Percentiles rank a stretch among this genome's conserved stretches.
Evolutionary conservation across 2,113 vertebrate genomes (phyloP).

Genomic region (Thryonomys swinderianus): DNA sequence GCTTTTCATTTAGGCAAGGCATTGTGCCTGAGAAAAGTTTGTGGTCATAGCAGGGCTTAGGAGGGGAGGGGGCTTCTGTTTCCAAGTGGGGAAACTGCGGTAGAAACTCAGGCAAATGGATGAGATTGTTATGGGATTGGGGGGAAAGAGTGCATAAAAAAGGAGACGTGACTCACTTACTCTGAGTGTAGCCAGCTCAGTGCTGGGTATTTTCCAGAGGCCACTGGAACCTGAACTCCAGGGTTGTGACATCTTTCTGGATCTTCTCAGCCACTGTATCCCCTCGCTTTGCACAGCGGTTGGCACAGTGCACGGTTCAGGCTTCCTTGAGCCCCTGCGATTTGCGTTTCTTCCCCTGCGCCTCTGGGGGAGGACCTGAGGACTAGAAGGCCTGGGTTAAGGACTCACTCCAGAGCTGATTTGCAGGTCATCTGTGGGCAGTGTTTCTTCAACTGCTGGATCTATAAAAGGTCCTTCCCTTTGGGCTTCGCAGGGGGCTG

Average conservation of each 20-base stretch:
- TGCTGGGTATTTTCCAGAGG: neutral
- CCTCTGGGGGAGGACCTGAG: rapidly evolving
- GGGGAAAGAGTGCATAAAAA: neutral
- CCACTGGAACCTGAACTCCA: neutral
- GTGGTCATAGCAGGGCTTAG: neutral
- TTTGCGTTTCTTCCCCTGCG: rapidly evolving
- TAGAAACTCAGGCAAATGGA: neutral
- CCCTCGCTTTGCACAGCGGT: neutral
- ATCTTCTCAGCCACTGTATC: rapidly evolving
- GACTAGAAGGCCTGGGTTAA: neutral
- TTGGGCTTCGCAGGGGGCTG: neutral
- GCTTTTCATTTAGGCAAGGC: neutral
- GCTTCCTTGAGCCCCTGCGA: rapidly evolving
- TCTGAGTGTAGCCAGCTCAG: neutral
- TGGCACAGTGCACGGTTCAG: rapidly evolving
- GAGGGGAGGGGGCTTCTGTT: neutral
- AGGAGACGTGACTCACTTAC: neutral
- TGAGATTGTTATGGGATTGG: neutral
- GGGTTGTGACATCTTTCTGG: neutral
- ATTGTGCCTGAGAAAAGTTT: neutral
- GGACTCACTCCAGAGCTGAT: neutral
- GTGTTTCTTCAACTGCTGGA: neutral
- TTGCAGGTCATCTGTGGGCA: neutral
- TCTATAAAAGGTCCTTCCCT: neutral
- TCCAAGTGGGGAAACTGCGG: neutral